phyloP scores from a whole-genome alignment of 2,888 invertebrate genomes.

The Adineta ricciae region DNA sequence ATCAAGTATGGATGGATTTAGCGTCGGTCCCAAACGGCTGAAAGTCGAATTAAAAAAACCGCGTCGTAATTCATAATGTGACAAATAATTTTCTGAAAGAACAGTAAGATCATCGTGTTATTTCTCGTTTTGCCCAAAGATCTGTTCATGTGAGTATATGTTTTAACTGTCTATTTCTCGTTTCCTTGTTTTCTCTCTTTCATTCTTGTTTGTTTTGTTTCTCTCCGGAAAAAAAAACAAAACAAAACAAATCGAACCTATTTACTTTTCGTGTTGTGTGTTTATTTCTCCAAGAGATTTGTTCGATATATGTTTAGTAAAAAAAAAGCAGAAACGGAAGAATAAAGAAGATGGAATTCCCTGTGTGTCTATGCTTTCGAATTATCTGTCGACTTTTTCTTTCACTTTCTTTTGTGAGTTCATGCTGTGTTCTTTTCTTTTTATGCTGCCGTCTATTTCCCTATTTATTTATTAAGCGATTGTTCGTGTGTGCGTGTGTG shows the following conservation, averaged over 20 bases:
- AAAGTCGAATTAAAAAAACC: slow-evolving; percentile 21
- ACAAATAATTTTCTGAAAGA: neutral
- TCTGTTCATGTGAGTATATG: slow-evolving; percentile 10
- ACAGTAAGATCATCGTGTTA: neutral
- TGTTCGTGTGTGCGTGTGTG: neutral
- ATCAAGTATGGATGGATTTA: slow-evolving; percentile 1
- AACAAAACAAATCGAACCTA: neutral
- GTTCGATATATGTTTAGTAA: slow-evolving; percentile 2
- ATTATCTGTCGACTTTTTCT: slow-evolving; percentile 5
- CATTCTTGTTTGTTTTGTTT: neutral
- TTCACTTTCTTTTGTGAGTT: neutral
- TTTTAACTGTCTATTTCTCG: slow-evolving; percentile 7
- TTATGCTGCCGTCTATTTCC: neutral
- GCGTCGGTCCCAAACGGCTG: neutral
- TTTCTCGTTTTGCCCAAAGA: neutral
- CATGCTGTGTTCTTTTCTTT: slow-evolving; percentile 8
- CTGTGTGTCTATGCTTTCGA: neutral
- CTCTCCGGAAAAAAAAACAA: neutral
- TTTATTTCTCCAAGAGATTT: neutral
- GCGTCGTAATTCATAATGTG: neutral
- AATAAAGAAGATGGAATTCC: neutral
- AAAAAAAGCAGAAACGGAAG: neutral
- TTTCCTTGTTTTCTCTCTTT: neutral
- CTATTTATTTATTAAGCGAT: slow-evolving; percentile 15
- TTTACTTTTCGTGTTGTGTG: neutral